phyloP scores from a whole-genome alignment of 2,113 vertebrate genomes.

The Bubo scandiacus region DNA sequence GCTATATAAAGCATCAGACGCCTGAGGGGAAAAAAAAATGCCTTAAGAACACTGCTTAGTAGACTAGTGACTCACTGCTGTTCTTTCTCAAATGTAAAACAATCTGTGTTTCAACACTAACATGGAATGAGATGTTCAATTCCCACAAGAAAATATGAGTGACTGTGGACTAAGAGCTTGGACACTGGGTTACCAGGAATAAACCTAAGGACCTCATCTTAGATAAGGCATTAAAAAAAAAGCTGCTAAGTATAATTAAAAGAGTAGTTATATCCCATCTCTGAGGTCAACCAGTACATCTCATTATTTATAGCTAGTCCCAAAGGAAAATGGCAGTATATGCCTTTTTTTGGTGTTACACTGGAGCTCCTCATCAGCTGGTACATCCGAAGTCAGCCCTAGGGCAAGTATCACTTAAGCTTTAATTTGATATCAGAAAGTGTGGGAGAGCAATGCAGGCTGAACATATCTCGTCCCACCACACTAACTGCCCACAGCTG shows the following conservation, averaged over 20 bases:
- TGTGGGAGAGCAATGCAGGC: background rate
- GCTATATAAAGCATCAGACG: constrained; percentile 41
- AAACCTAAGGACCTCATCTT: background rate
- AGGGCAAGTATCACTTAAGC: background rate
- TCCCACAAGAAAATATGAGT: constrained; percentile 34
- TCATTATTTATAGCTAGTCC: constrained; percentile 41
- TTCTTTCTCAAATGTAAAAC: constrained; percentile 15
- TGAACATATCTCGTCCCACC: background rate
- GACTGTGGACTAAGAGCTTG: background rate
- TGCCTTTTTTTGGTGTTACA: constrained; percentile 50
- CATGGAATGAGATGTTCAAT: background rate
- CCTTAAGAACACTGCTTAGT: background rate
- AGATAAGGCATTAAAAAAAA: background rate
- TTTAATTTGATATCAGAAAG: background rate
- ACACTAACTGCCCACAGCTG: background rate
- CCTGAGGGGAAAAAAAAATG: background rate
- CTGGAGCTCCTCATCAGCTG: background rate
- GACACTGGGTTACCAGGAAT: constrained; percentile 12
- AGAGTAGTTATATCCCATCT: background rate
- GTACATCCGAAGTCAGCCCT: background rate
- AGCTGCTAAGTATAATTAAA: background rate
- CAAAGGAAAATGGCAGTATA: constrained; percentile 1
- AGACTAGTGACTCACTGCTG: constrained; percentile 27
- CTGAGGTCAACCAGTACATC: background rate
- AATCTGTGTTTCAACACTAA: background rate